Conservation (phyloP, 2,888 invertebrate genomes). For the Leucania comma region DNA sequence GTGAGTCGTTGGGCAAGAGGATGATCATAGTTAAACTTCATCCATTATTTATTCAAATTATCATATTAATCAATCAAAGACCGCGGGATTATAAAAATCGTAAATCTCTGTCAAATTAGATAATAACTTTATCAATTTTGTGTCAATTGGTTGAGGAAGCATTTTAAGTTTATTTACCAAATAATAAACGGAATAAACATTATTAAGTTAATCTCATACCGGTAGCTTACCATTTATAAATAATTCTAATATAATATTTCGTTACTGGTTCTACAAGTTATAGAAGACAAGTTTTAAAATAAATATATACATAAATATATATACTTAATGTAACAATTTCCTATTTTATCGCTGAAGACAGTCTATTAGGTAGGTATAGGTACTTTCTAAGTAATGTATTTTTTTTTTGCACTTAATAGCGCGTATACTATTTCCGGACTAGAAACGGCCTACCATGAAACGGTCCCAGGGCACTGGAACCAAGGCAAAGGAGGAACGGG, state of each 20-base stretch:
- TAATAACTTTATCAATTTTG: constrained; percentile 11
- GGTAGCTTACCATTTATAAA: constrained; percentile 17
- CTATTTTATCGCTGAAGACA: background rate
- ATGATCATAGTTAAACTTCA: background rate
- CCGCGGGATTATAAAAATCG: background rate
- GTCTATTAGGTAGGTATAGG: too few species aligned
- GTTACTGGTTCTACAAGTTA: constrained; percentile 39
- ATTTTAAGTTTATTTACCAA: constrained; percentile 11
- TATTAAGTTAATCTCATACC: background rate
- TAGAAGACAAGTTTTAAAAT: constrained; percentile 15
- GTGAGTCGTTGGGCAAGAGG: background rate
- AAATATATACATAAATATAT: background rate
- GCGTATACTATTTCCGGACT: background rate
- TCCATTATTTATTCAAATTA: constrained; percentile 6
- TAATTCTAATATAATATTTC: constrained; percentile 10
- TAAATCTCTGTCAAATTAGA: constrained; percentile 8
- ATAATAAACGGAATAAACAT: constrained; percentile 4
- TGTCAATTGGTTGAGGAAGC: constrained; percentile 9
- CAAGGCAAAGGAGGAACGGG: too few species aligned
- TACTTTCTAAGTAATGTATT: background rate
- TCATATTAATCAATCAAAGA: constrained; percentile 11
- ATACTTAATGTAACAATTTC: constrained; percentile 1
- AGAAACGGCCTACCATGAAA: too few species aligned
- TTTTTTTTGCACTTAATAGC: background rate
- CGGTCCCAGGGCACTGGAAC: too few species aligned